These are phyloP conservation scores for Scolopax mira DNA, from an alignment of 2,113 vertebrate species.

Conservation along the genomic window DNA sequence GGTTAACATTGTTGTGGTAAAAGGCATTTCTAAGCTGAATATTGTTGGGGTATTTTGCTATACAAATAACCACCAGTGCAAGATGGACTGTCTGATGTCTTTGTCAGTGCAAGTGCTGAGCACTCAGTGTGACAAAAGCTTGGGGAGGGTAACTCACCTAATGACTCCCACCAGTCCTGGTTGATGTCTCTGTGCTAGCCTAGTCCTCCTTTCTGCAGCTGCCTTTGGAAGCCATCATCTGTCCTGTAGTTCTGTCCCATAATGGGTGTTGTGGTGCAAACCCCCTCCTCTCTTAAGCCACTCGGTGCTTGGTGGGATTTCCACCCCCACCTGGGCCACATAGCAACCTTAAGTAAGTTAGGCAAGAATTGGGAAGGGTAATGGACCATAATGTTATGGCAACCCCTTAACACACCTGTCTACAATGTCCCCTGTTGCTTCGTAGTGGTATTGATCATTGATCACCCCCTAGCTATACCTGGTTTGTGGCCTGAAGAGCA, in stretches of 20 bases:
- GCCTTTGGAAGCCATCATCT: background rate
- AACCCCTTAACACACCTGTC: background rate
- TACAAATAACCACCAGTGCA: background rate
- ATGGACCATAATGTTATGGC: background rate
- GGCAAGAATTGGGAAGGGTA: background rate
- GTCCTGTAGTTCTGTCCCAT: background rate
- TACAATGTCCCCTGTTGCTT: background rate
- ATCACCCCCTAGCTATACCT: background rate
- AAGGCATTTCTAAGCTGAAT: background rate
- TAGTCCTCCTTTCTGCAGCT: background rate
- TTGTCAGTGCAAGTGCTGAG: background rate
- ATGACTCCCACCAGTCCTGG: background rate
- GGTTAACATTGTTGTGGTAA: conserved; percentile 12
- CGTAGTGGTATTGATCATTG: background rate
- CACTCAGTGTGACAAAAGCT: background rate
- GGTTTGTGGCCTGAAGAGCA: background rate
- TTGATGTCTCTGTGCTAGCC: background rate
- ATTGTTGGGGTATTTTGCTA: background rate
- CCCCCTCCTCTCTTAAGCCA: background rate
- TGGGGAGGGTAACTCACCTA: background rate
- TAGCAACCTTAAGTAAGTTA: background rate
- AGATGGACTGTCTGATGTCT: background rate
- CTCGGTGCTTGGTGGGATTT: background rate
- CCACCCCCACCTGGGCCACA: background rate
- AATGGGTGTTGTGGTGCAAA: background rate